These are phyloP conservation scores for Anas platyrhynchos DNA, from an alignment of 2,113 vertebrate genomes.

Conservation along the genomic window DNA sequence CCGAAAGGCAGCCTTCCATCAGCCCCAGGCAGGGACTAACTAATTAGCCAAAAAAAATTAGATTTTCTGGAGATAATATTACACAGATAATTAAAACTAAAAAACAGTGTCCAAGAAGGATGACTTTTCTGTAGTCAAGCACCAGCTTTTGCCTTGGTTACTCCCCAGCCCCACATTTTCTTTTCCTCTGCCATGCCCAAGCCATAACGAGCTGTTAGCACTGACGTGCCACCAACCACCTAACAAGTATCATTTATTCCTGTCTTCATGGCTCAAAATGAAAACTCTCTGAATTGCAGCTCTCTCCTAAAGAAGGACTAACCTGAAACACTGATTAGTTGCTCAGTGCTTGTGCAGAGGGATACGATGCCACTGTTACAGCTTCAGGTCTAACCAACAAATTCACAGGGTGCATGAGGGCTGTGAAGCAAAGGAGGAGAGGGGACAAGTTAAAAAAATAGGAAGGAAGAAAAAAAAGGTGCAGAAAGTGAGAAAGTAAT, in stretches of 20 bases:
- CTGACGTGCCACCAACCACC: not conserved
- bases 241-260: not conserved
- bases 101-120: not conserved
- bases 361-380: accelerated
- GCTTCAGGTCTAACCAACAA: not conserved
- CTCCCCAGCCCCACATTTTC: not conserved
- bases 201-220: not conserved
- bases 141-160: not conserved
- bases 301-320: not conserved
- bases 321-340: not conserved
- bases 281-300: not conserved
- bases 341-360: accelerated
- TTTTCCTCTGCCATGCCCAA: not conserved
- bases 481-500: not conserved
- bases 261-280: not conserved
- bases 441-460: not conserved
- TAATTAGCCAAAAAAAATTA: slow-evolving; percentile 34
- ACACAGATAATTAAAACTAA: slow-evolving; percentile 6
- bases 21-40: slow-evolving; percentile 14
- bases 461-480: too few relatives aligned
- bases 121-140: not conserved
- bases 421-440: too few relatives aligned
- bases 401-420: not conserved
- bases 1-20: not conserved
- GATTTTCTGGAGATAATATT: slow-evolving; percentile 9